Evolutionary conservation across 2,797 vertebrate genomes (phyloP).

Genomic region (Myotis daubentonii): DNA sequence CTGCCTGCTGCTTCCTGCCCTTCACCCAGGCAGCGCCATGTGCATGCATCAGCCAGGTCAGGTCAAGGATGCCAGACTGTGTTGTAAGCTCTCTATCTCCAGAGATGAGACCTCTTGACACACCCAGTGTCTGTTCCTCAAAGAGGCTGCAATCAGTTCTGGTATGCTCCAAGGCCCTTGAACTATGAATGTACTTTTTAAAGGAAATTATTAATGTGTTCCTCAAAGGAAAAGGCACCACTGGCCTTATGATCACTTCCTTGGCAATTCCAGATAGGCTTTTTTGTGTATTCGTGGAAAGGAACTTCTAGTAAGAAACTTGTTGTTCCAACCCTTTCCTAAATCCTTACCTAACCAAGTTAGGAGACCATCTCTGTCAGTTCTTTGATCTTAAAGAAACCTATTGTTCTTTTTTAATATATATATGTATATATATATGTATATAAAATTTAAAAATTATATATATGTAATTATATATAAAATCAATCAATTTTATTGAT

Average conservation of each 20-base stretch:
- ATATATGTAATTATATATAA: no score
- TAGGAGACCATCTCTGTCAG: background rate
- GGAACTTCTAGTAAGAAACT: background rate
- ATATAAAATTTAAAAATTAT: no score
- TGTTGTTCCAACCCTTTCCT: background rate
- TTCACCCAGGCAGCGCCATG: background rate
- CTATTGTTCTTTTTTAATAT: no score
- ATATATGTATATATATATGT: no score
- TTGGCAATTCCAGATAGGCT: background rate
- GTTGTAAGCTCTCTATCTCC: background rate
- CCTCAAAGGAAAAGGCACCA: background rate
- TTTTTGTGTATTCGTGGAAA: background rate
- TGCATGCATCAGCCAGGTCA: background rate
- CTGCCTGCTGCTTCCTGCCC: background rate
- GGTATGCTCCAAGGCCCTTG: background rate
- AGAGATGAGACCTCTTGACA: background rate
- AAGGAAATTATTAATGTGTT: background rate
- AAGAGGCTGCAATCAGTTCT: background rate
- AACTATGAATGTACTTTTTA: background rate
- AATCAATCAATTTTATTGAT: no score
- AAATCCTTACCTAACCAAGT: background rate
- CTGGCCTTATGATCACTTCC: background rate
- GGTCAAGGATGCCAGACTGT: background rate
- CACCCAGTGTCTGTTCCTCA: background rate
- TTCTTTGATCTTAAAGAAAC: background rate